Percentiles rank a stretch among this genome's conserved stretches.
These are phyloP conservation scores for Suricata suricatta DNA, from an alignment of 2,113 vertebrate genomes.

Conservation along the genomic window DNA sequence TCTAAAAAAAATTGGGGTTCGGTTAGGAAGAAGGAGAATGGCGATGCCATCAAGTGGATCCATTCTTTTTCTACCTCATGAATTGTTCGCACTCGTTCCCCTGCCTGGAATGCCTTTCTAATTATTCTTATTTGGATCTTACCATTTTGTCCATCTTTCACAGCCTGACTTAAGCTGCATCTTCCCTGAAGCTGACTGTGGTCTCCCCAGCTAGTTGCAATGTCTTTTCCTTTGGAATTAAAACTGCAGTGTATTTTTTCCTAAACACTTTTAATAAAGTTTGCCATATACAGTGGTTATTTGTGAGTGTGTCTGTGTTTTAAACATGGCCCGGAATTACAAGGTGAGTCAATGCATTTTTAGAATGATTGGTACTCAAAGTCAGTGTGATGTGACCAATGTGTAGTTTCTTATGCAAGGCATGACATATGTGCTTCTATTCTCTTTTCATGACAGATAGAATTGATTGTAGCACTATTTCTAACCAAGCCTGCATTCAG, in stretches of 20 bases:
- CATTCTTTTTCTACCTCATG: fast-evolving
- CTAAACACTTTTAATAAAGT: background rate
- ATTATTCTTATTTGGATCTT: background rate
- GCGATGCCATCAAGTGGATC: background rate
- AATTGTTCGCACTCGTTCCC: background rate
- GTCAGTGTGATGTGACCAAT: background rate
- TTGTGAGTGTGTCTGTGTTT: background rate
- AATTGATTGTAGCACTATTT: background rate
- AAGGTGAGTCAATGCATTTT: background rate
- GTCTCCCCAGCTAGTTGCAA: background rate
- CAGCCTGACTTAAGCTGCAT: background rate
- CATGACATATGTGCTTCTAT: background rate
- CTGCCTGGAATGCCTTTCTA: background rate
- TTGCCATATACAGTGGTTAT: background rate
- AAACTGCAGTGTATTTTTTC: background rate
- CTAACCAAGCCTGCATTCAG: background rate
- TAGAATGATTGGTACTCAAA: background rate
- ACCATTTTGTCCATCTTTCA: background rate
- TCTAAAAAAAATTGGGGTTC: background rate
- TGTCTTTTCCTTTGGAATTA: slow-evolving; percentile 4
- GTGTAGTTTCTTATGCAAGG: background rate
- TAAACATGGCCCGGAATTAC: background rate
- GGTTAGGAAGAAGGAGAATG: background rate
- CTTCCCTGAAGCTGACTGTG: background rate
- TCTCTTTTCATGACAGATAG: background rate